A percentile compares a stretch with the other conserved stretches of the same genome.
Conservation (phyloP, 2,113 vertebrate species). For the Chloropsis cyanopogon region DNA sequence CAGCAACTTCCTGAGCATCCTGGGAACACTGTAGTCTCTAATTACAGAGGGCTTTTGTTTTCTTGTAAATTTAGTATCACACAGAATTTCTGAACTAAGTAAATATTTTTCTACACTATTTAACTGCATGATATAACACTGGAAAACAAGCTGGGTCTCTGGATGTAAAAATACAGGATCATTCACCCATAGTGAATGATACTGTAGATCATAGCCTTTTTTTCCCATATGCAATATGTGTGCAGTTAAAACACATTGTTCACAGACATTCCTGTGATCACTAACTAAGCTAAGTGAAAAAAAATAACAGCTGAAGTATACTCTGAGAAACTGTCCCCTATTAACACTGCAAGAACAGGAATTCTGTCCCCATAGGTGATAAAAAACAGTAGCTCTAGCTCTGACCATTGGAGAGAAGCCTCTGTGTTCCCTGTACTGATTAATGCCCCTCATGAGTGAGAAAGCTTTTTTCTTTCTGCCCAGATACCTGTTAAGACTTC, state of each 20-base stretch:
- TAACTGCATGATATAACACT: neutral
- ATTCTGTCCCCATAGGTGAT: neutral
- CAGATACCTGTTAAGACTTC: neutral
- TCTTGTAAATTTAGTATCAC: neutral
- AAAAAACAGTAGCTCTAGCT: neutral
- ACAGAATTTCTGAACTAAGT: neutral
- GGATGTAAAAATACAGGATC: neutral
- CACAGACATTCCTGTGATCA: neutral
- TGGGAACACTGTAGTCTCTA: neutral
- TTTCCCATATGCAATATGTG: neutral
- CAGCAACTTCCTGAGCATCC: neutral
- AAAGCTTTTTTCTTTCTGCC: slow-evolving; percentile 48
- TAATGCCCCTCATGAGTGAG: neutral
- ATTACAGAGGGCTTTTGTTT: neutral
- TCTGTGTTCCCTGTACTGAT: neutral
- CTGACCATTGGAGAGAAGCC: neutral
- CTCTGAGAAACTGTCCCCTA: neutral
- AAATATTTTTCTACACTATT: neutral
- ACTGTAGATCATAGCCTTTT: neutral
- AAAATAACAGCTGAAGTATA: neutral
- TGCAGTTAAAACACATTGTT: neutral
- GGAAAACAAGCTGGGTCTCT: neutral
- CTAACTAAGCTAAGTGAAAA: neutral
- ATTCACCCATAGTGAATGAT: neutral
- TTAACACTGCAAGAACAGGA: neutral